These are phyloP conservation scores for Leptura quadrifasciata DNA, from an alignment of 2,888 invertebrate species.

Conservation along the genomic window DNA sequence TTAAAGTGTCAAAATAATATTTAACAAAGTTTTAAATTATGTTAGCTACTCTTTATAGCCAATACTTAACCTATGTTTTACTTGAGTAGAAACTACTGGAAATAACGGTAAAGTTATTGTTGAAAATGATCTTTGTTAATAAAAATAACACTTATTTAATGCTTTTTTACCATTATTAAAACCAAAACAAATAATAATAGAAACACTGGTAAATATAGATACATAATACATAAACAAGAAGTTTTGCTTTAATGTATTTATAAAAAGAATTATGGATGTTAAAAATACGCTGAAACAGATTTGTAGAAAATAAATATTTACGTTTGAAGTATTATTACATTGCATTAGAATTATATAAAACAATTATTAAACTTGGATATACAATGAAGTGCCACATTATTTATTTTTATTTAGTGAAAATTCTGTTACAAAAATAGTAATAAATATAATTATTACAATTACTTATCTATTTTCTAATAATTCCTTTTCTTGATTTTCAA, in stretches of 20 bases:
- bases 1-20: no score
- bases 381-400: no score
- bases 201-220: background rate
- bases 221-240: background rate
- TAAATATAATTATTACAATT: no score
- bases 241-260: background rate
- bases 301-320: background rate
- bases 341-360: background rate
- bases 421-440: no score
- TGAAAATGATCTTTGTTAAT: background rate
- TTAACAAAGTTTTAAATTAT: no score
- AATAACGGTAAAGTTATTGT: background rate
- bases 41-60: no score
- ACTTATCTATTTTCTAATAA: no score
- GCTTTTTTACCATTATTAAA: background rate
- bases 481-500: no score
- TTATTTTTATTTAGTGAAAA: no score
- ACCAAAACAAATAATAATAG: background rate
- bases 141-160: background rate
- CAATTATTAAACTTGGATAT: no score
- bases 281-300: background rate
- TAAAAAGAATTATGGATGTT: background rate
- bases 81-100: no score
- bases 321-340: background rate
- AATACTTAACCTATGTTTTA: no score